Evolutionary conservation across 1,140 invertebrate species (phyloP), one percentile per base, ranked within the genome.

Genomic region (Daktulosphaira vitifoliae): DNA sequence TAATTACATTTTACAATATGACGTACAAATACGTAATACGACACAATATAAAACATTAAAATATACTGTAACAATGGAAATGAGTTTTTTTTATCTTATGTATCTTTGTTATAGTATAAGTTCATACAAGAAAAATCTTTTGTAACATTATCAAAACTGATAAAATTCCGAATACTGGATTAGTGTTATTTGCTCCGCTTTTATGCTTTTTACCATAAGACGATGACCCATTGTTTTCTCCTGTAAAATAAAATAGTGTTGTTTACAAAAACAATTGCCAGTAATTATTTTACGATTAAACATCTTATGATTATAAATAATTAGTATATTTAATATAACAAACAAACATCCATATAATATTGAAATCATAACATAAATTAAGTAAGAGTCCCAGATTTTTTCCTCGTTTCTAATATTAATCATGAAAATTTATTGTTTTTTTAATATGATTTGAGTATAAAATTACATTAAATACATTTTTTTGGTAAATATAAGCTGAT

Each of bases 171-270:
- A 20, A 16, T 1, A 2, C 42, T 11, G 56, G 16, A 62, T 33
- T 38, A 16, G 46, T 39, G 25, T 6, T 8, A 25, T 39, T 20
- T 15, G 42, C 44, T 62, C 56, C 56, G 42, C 46, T 62, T 62
- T 44, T 62, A 29, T 48, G 56, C 25, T 46, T 33, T 48, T 62
- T 62, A 16, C 56, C 26, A 25, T 29, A 26, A 62, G 56, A n/a
- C 42, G 56, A 25, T 42, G 23, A 16, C 11, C 42, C 26, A 48
- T 62, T 62, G 56, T 62, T 48, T 18, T 62, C 42, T 22, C 42
- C 56, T 62, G 56, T 5, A 62, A 62, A 38, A 48, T 62, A 44
- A 42, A 39, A 23, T 6, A 6, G 3, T 42, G 3, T 42, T 42
- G 13, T 42, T 42, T 42, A 42, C 15, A 23, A 3, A 11, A 26